Base-by-base conservation (phyloP, 2,797 vertebrate genomes). In the Galago senegalensis region DNA sequence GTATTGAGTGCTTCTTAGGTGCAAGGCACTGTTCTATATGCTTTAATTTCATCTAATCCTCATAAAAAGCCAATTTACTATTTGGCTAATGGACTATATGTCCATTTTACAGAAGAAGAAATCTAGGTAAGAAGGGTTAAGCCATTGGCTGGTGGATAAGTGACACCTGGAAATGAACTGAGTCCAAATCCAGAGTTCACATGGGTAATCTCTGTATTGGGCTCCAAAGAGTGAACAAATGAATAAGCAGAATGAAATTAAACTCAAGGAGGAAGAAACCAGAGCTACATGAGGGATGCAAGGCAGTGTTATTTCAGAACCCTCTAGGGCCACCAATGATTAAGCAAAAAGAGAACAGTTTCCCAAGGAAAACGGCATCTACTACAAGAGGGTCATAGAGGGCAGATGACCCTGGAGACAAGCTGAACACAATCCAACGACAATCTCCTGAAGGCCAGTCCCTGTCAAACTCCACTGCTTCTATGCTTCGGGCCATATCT, bases 281-380 rank as follows among this genome's bases (percentile, higher is more conserved):
- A 1, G 82, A 93, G 85, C 85, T 65, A 43, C 34, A 40, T 0
- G 16, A 85, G 40, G 40, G 81, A 94, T 3, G 65, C 46, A 80
- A 87, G 53, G 63, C 43, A 31, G n/a, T 73, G 67, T 89, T 80
- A 81, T 58, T 93, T 49, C 61, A 93, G 82, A 94, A 93, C 4
- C 27, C 46, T 65, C 72, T 14, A 10, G 83, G 43, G 75, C 56
- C 86, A 63, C 88, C 76, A 76, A 23, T 56, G 89, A 82, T 82
- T 29, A 95, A 96, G 63, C 81, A 89, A 86, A 96, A 95, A 63
- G 69, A 95, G 53, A 84, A 67, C 65, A 83, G 73, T 40, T 77
- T 95, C 79, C 76, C 89, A 84, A 67, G 94, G 75, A 84, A 95
- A 96, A 88, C 34, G 46, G 5, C 61, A 69, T 85, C 56, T 67